Evolutionary conservation across 2,888 invertebrate genomes (phyloP), one percentile per base, ranked within the genome.

Genomic region (Aplocera efformata): DNA sequence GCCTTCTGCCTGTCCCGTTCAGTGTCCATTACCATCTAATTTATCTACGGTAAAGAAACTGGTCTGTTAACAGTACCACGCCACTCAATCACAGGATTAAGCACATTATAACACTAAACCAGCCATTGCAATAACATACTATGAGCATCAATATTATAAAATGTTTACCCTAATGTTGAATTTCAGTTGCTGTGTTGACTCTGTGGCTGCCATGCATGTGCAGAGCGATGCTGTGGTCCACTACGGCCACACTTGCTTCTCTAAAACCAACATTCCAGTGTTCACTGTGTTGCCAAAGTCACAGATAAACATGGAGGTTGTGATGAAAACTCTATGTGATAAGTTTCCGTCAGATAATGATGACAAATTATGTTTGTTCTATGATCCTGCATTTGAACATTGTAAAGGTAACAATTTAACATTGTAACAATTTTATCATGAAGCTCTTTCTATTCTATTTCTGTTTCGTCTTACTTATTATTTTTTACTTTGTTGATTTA

Each of bases 171-270:
- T 26, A 22, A 35, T 23, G 23, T 17, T 6, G n/a, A 5, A 8
- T 69, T 88, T 53, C 74, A 96, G 96, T 73, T 97, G 97, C 75
- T 97, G 97, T 72, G 92, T 96, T 1, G 97, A 97, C 76, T 94
- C 94, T 62, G 92, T 98, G 21, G 94, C 97, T 1, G 96, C 98
- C 0, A 92, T 94, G 72, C 98, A 98, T 76, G 92, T 96, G 4
- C 89, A 91, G 40, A 94, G 94, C 0, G 95, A 98, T 78, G 93
- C 94, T 20, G 85, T 98, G 1, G 91, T 99, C 37, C 98, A 99
- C 77, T 98, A 95, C 79, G 98, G 98, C 0, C 94, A 93, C 63
- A 92, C 94, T 0, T 99, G 99, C 76, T 92, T 96, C 51, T 94
- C 96, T 20, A 92, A 93, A 7, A 88, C 90, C 17, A 90, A 93